Evolutionary conservation across 2,797 vertebrate species (phyloP), one percentile per base, ranked within the genome.

Genomic region (Tolypeutes matacus): DNA sequence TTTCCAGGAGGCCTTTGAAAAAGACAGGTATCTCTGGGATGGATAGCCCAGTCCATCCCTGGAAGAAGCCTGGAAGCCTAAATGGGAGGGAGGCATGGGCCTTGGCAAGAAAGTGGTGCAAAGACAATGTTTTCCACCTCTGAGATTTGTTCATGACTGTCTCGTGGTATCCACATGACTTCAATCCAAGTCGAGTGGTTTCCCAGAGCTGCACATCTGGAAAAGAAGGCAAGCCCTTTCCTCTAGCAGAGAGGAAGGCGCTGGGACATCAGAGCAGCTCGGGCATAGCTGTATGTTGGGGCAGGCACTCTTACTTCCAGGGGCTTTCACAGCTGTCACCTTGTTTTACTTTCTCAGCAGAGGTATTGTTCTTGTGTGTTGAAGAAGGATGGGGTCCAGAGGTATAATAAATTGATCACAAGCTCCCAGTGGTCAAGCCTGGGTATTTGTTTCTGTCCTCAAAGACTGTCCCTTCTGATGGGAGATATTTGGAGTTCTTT

Each of bases 261-360:
- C 49, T 51, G 60, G 67, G 60, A 77, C 51, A 27, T n/a, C 46
- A 29, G 49, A 51, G 51, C 7, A 70, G 39, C 18, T 5, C 5
- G 21, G 78, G 21, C 36, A 69, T 70, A 94, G 60, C 86, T 82
- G 51, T n/a, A 46, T 34, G 60, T 31, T 3, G 77, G 31, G 1
- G 11, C 39, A 53, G 76, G 49, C 1, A 12, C 77, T 17, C 36
- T 64, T 60, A 6, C 39, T 60, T 67, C 64, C 29, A 39, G 29
- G 31, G 31, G 27, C 64, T 76, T 82, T 25, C 21, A 12, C 25
- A 42, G 64, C 21, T 80, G 62, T 42, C n/a, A 9, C 14, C 36
- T 20, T 4, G 9, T 42, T 94, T 58, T 42, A 60, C 64, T 76
- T 85, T 84, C 88, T 91, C 88, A 49, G 42, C 17, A 65, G 65